Evolutionary conservation across 2,888 invertebrate species (phyloP).

Genomic region (Polietes domitor): DNA sequence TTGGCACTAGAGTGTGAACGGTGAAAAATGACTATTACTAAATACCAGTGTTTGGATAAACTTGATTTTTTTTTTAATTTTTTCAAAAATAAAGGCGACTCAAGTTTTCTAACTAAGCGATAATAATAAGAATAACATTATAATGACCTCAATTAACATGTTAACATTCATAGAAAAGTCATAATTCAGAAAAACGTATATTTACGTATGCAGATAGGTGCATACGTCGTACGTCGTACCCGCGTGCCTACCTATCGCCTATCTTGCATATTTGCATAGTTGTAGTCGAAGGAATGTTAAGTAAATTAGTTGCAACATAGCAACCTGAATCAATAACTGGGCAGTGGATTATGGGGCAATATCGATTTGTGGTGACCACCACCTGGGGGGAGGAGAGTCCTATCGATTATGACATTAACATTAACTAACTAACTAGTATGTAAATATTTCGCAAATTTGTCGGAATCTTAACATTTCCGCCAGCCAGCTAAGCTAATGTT

Average conservation of each 20-base stretch:
- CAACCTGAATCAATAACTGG: conserved; percentile 16
- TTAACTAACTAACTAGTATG: background rate
- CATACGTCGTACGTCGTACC: conserved; percentile 7
- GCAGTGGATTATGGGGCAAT: background rate
- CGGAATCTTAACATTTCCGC: background rate
- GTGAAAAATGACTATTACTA: conserved; percentile 34
- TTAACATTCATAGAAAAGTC: conserved; percentile 52
- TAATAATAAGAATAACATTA: conserved; percentile 45
- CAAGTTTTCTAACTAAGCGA: background rate
- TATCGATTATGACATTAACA: background rate
- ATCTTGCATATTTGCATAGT: conserved; percentile 9
- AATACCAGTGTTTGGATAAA: conserved; percentile 19
- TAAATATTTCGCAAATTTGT: background rate
- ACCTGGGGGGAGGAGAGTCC: conserved; percentile 49
- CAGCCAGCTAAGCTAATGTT: background rate
- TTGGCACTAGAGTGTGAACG: conserved; percentile 40
- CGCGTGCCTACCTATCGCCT: background rate
- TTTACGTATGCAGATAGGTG: conserved; percentile 2
- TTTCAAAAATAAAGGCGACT: background rate
- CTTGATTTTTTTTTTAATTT: conserved; percentile 32
- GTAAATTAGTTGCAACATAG: conserved; percentile 2
- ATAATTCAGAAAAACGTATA: conserved; percentile 16
- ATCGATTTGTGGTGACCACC: too few relatives aligned
- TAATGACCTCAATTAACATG: conserved; percentile 64
- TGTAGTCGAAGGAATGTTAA: conserved; percentile 7